phyloP scores from a whole-genome alignment of 2,888 invertebrate genomes.

The Drosophila niveifrons region DNA sequence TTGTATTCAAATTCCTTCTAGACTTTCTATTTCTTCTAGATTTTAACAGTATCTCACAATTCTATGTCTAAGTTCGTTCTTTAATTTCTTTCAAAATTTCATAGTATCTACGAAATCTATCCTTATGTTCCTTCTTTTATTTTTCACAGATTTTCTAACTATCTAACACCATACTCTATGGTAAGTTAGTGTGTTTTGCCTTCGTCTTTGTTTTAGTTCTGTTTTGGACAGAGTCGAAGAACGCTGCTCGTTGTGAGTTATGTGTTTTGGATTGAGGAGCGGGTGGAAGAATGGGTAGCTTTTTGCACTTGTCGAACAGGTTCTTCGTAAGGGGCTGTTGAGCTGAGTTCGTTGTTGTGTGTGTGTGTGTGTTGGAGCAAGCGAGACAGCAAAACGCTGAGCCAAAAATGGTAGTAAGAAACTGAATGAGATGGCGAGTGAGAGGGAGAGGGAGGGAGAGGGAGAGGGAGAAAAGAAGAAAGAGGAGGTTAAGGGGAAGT shows the following conservation, averaged over 20 bases:
- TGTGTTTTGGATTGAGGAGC: conserved; percentile 1
- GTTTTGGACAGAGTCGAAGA: conserved; percentile 2
- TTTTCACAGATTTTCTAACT: too few relatives aligned
- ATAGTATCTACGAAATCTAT: too few relatives aligned
- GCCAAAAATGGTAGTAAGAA: not conserved
- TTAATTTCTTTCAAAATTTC: too few relatives aligned
- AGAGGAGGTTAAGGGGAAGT: not conserved
- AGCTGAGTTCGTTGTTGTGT: not conserved
- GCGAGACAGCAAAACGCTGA: conserved; percentile 51
- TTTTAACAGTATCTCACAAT: too few relatives aligned
- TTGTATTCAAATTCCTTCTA: too few relatives aligned
- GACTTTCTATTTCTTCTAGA: too few relatives aligned
- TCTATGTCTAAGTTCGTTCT: too few relatives aligned
- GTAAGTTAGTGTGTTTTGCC: conserved; percentile 11
- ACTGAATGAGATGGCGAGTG: too few relatives aligned
- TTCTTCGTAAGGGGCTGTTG: conserved; percentile 41
- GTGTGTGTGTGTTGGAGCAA: conserved; percentile 16
- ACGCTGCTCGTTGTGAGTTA: conserved; percentile 12
- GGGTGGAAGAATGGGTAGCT: conserved; percentile 11
- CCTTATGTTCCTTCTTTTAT: too few relatives aligned
- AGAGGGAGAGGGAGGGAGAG: conserved; percentile 1
- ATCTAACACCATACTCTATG: too few relatives aligned
- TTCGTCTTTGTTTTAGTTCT: not conserved
- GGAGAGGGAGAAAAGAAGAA: conserved; percentile 2
- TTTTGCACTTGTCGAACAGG: conserved; percentile 56